Evolutionary conservation across 1,140 invertebrate genomes (phyloP).

Genomic region (Ephestia elutella): DNA sequence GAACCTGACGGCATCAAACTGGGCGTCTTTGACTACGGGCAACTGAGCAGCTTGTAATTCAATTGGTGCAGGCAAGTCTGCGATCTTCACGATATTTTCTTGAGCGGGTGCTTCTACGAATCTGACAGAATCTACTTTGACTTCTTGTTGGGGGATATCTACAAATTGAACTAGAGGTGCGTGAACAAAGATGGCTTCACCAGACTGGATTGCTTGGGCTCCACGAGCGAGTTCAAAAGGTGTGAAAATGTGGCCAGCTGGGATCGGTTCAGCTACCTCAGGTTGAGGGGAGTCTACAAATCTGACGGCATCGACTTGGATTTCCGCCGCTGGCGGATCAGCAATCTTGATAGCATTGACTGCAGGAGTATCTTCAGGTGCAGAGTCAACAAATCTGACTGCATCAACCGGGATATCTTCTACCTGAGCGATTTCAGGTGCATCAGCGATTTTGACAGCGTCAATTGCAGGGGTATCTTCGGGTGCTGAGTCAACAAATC

Average conservation of each 20-base stretch:
- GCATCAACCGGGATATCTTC: background rate
- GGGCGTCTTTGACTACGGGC: background rate
- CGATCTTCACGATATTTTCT: background rate
- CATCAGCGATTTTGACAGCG: background rate
- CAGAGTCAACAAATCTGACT: conserved; percentile 13
- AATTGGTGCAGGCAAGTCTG: background rate
- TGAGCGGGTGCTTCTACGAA: conserved; percentile 5
- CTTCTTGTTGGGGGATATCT: background rate
- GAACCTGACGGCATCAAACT: background rate
- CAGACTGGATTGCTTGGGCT: background rate
- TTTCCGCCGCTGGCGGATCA: background rate
- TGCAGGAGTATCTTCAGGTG: background rate
- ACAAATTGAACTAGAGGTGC: background rate
- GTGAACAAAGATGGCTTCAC: background rate
- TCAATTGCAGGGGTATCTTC: background rate
- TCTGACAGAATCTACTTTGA: background rate
- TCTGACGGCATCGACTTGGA: background rate
- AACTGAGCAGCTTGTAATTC: background rate
- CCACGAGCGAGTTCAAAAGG: too few relatives aligned
- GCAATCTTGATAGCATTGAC: background rate
- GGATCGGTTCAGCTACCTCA: background rate
- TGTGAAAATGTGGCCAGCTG: too few relatives aligned
- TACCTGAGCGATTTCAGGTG: background rate
- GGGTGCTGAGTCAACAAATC: background rate
- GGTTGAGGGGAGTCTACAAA: conserved; percentile 1